Evolutionary conservation across 2,113 vertebrate genomes (phyloP).

Genomic region (Hyperopisus bebe): DNA sequence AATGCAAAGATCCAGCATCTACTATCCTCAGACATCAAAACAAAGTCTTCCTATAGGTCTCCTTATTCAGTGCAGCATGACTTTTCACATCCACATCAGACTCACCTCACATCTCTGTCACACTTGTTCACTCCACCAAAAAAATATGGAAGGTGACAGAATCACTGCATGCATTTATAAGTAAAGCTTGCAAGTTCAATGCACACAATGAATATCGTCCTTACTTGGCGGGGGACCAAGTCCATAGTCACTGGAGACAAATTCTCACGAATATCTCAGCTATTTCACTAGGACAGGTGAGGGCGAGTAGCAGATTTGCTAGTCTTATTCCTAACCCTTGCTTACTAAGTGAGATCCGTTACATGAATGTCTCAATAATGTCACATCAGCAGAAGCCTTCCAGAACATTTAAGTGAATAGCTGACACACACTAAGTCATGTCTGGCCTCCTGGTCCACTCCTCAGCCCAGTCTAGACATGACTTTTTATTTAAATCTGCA

Average conservation of each 20-base stretch:
- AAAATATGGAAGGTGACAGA: not conserved
- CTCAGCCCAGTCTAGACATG: not conserved
- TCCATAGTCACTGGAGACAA: not conserved
- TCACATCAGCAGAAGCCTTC: not conserved
- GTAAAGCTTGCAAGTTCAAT: not conserved
- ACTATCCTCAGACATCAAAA: not conserved
- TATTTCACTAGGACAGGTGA: not conserved
- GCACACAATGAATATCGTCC: not conserved
- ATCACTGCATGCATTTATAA: not conserved
- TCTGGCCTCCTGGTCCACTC: not conserved
- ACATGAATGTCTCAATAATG: not conserved
- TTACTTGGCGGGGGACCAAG: not conserved
- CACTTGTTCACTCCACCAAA: not conserved
- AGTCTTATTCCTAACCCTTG: not conserved
- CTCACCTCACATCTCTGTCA: not conserved
- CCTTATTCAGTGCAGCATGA: not conserved
- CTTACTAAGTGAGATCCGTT: not conserved
- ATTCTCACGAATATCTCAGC: not conserved
- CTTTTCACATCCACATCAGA: not conserved
- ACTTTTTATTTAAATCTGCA: not conserved
- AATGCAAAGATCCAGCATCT: not conserved
- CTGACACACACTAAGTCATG: not conserved
- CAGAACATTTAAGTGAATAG: not conserved
- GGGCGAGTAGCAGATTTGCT: not conserved
- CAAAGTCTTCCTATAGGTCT: not conserved